Base-by-base conservation (phyloP, 2,888 invertebrate genomes). In the Rotaria sp. region DNA sequence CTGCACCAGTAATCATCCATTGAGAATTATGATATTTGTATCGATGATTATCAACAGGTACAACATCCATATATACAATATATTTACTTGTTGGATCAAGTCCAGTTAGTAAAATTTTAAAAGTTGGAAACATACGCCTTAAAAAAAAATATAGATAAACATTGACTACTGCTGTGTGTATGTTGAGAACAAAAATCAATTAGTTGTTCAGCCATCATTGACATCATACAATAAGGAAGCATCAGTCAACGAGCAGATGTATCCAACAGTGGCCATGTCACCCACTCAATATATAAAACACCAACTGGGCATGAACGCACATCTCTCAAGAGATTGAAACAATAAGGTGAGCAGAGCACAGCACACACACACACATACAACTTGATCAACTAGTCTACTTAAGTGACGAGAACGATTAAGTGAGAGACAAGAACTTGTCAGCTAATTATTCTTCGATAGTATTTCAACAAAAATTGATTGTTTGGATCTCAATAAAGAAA, bases 71-170 rank as follows among this genome's bases (percentile, higher is more conserved):
- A 24, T 95, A 92, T 0, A 96, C 93, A 90, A 94, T 94, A 92
- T 97, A 97, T 90, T 94, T 94, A 86, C 94, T 93, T 48, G 94
- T 94, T 48, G 95, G 94, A 88, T 96, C 95, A 88, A 97, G 92
- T 0, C 96, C 95, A 57, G 92, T 92, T 1, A 96, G 92, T 0
- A 93, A 93, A 50, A 95, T 92, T 89, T 95, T 94, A 88, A 96
- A 92, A 0, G 95, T 94, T 0, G 97, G 97, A 91, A 96, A 97
- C 96, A 97, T 96, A 80, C 96, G 94, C 89, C 97, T 93, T 90
- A 50, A 93, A 92, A 86, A 85, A 84, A 55, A 75, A 52, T 1
- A 74, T 50, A 30, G 8, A 24, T 67, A 35, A 67, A 67, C 67
- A 67, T 67, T 21, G 67, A 38, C 35, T 35, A 38, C 67, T 67